A percentile compares a stretch with the other conserved stretches of the same genome.
phyloP scores from a whole-genome alignment of 2,113 vertebrate species.

The Xiphophorus maculatus region DNA sequence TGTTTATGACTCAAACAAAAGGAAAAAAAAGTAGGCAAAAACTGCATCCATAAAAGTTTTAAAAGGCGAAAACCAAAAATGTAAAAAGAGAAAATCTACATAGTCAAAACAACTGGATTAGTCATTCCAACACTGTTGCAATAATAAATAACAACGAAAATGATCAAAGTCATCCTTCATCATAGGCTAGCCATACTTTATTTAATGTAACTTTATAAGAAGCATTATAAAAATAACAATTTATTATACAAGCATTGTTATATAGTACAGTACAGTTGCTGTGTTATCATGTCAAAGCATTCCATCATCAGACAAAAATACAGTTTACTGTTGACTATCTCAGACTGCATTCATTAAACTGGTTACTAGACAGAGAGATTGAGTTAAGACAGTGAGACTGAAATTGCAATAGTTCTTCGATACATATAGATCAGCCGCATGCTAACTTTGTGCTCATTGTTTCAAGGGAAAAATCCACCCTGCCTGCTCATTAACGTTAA shows the following conservation, averaged over 20 bases:
- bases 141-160: not conserved
- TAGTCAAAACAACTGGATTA: not conserved
- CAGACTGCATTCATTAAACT: conserved; percentile 50
- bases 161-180: not conserved
- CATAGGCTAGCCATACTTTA: conserved; percentile 49
- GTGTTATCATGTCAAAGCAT: conserved; percentile 67
- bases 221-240: conserved; percentile 84
- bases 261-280: conserved; percentile 53
- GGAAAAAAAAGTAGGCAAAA: too few relatives aligned
- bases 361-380: conserved; percentile 38
- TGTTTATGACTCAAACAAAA: too few relatives aligned
- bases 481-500: conserved; percentile 30
- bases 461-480: conserved; percentile 31
- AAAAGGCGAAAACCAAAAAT: too few relatives aligned
- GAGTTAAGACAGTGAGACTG: conserved; percentile 30
- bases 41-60: too few relatives aligned
- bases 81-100: not conserved
- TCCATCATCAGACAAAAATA: conserved; percentile 60
- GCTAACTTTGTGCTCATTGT: conserved; percentile 64
- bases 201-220: conserved; percentile 77
- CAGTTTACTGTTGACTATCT: conserved; percentile 30
- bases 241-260: conserved; percentile 72
- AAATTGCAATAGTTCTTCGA: conserved; percentile 44
- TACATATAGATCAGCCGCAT: conserved; percentile 61
- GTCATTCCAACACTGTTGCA: not conserved